Percentiles rank a stretch among this genome's conserved stretches.
These are phyloP conservation scores for Heliocidaris tuberculata DNA, from an alignment of 35 echinoderm and acorn worm genomes.

Conservation along the genomic window DNA sequence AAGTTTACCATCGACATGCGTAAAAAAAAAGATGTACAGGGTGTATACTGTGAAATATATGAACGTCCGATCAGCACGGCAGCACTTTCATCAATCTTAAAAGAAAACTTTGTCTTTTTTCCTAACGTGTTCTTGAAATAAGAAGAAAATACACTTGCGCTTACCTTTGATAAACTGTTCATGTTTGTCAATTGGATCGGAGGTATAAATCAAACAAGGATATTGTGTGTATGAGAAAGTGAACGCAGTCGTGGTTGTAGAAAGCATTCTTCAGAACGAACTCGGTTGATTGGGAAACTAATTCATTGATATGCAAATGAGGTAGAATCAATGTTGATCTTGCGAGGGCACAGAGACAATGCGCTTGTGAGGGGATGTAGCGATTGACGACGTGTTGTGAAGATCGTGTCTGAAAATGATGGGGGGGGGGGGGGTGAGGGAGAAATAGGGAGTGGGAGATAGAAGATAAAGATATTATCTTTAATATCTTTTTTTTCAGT, in stretches of 20 bases:
- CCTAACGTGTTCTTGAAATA: background rate
- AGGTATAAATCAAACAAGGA: background rate
- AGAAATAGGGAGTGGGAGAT: no score
- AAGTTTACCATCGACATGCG: no score
- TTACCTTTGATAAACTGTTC: background rate
- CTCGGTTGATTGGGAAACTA: background rate
- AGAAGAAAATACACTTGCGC: background rate
- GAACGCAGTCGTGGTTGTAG: background rate
- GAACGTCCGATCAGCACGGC: no score
- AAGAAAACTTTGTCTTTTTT: background rate
- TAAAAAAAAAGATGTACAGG: no score
- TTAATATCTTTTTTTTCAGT: no score
- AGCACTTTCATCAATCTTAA: no score
- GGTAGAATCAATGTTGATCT: background rate
- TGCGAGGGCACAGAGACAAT: background rate
- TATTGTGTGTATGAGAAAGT: no score
- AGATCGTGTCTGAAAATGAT: background rate
- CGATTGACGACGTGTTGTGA: background rate
- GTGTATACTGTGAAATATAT: no score
- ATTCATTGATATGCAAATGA: conserved; percentile 13
- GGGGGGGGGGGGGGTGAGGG: background rate
- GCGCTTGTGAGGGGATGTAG: no score
- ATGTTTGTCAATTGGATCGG: background rate
- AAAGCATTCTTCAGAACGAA: background rate
- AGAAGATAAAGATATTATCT: background rate